A percentile compares a stretch with the other conserved stretches of the same genome.
phyloP scores from a whole-genome alignment of 1,140 invertebrate species.

The Platyura marginata region DNA sequence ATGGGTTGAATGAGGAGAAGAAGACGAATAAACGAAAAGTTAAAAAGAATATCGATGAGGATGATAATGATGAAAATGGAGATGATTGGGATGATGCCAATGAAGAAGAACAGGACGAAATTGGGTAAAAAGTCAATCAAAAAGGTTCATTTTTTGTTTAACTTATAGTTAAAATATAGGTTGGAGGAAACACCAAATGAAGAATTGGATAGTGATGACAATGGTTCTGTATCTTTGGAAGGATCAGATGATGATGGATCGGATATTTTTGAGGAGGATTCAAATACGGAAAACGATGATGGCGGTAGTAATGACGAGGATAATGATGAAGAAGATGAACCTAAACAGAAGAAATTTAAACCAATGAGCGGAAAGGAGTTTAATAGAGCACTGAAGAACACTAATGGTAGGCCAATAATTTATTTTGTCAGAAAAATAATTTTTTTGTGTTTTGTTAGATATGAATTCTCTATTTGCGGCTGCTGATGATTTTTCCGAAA shows the following conservation, averaged over 20 bases:
- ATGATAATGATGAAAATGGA: constrained; percentile 24
- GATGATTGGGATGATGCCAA: constrained; percentile 19
- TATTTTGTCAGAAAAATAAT: background rate
- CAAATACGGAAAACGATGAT: constrained; percentile 14
- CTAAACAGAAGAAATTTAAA: constrained; percentile 25
- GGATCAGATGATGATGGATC: constrained; percentile 12
- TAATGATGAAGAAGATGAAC: constrained; percentile 8
- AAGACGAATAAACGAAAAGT: constrained; percentile 20
- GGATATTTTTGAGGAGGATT: constrained; percentile 13
- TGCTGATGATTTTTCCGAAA: constrained; percentile 51
- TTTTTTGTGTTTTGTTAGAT: constrained; percentile 10
- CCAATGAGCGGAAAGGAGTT: constrained; percentile 11
- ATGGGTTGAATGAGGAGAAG: constrained; percentile 15
- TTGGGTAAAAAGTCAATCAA: too few relatives aligned
- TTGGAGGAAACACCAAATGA: constrained; percentile 17
- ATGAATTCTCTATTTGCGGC: constrained; percentile 43
- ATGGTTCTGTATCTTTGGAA: constrained; percentile 16
- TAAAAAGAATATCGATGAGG: constrained; percentile 23
- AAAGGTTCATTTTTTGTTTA: too few relatives aligned
- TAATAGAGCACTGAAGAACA: constrained; percentile 18
- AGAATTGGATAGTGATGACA: constrained; percentile 24
- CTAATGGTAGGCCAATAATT: constrained; percentile 9
- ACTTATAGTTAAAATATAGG: constrained; percentile 10
- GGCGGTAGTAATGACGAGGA: constrained; percentile 8
- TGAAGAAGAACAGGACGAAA: constrained; percentile 20